These are phyloP conservation scores for Fringilla coelebs DNA, from an alignment of 2,797 vertebrate genomes.

Conservation along the genomic window DNA sequence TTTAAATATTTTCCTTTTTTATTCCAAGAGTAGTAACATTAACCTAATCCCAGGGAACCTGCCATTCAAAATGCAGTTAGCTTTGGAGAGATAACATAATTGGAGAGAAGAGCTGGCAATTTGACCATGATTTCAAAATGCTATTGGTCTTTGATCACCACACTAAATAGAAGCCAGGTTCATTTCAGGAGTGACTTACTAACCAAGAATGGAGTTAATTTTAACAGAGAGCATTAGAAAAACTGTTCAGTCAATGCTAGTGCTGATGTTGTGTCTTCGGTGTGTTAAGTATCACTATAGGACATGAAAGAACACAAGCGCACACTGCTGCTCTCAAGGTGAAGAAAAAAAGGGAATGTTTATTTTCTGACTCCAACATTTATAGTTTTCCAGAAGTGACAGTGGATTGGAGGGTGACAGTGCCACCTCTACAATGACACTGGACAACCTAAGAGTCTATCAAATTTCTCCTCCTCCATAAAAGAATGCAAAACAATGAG, in stretches of 20 bases:
- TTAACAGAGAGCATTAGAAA: background rate
- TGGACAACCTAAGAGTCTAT: too few species aligned
- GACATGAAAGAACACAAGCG: too few species aligned
- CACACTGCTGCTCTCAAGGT: too few species aligned
- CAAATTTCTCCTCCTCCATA: too few species aligned
- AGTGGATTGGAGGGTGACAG: too few species aligned
- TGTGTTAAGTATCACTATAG: background rate
- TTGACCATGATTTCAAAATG: background rate
- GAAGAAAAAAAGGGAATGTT: too few species aligned
- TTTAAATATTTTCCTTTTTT: constrained; percentile 8
- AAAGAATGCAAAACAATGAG: too few species aligned
- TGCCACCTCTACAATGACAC: too few species aligned
- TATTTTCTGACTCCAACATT: too few species aligned
- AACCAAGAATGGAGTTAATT: background rate
- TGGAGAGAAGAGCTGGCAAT: background rate
- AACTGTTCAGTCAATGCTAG: background rate
- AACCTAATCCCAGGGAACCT: background rate
- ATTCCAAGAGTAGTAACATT: background rate
- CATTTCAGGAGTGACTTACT: background rate
- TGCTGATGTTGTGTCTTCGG: background rate
- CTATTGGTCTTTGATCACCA: background rate
- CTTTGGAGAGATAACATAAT: background rate
- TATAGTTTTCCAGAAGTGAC: too few species aligned
- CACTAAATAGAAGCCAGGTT: background rate
- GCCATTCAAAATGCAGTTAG: background rate